phyloP scores from a whole-genome alignment of 2,113 vertebrate species.

The Pandion haliaetus region DNA sequence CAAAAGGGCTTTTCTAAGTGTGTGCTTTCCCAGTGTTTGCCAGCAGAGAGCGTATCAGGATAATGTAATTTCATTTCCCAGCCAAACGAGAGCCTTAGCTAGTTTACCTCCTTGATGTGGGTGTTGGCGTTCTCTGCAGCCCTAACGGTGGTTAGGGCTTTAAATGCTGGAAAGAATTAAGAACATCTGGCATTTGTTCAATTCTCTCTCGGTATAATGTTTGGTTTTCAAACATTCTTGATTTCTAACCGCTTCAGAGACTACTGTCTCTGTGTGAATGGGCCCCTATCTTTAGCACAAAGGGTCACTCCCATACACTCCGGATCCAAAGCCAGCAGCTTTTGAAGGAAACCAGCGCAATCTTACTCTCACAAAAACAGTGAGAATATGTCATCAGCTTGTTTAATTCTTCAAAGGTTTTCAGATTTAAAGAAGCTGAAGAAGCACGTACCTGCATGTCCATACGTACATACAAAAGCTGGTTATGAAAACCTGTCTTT shows the following conservation, averaged over 20 bases:
- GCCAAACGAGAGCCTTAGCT: not conserved
- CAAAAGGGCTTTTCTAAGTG: not conserved
- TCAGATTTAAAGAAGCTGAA: not conserved
- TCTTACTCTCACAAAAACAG: not conserved
- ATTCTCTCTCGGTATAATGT: not conserved
- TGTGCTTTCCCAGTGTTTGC: not conserved
- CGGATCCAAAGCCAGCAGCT: not conserved
- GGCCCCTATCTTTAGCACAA: not conserved
- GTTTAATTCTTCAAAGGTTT: not conserved
- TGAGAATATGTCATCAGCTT: not conserved
- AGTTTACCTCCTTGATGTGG: not conserved
- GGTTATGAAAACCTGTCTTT: not conserved
- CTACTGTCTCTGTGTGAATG: not conserved
- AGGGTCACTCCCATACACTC: not conserved
- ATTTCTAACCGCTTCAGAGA: not conserved
- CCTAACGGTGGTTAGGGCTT: not conserved
- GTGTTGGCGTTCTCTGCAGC: not conserved
- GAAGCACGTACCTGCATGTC: not conserved
- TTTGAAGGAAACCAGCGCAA: not conserved
- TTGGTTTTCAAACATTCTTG: not conserved
- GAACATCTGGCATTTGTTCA: not conserved
- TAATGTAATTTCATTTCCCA: not conserved
- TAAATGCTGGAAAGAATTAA: not conserved
- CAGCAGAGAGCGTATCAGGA: slow-evolving; percentile 47
- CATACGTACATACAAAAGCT: not conserved